A percentile compares a stretch with the other conserved stretches of the same genome.
These are phyloP conservation scores for Nyctibius grandis DNA, from an alignment of 2,797 vertebrate genomes.

Conservation along the genomic window DNA sequence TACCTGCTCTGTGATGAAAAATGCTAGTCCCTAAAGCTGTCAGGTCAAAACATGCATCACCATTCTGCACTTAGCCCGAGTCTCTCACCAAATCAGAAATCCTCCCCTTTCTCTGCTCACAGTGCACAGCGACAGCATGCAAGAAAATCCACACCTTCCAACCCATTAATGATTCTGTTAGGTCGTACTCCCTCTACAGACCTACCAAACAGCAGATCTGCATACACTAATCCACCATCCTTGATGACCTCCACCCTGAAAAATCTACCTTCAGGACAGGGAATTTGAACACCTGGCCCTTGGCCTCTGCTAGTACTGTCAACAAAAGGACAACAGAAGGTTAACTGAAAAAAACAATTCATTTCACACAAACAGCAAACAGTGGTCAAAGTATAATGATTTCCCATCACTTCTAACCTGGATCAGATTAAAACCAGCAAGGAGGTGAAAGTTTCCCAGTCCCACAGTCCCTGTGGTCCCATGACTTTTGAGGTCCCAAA, in stretches of 20 bases:
- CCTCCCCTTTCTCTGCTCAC: background rate
- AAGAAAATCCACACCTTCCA: background rate
- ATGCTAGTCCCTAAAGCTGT: background rate
- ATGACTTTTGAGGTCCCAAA: conserved; percentile 7
- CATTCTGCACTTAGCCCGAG: background rate
- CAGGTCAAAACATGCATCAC: background rate
- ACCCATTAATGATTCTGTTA: background rate
- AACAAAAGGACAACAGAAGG: background rate
- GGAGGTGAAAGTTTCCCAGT: conserved; percentile 1
- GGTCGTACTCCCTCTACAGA: background rate
- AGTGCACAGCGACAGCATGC: background rate
- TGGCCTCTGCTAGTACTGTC: background rate
- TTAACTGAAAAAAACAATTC: background rate
- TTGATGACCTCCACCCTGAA: background rate
- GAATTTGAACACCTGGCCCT: background rate
- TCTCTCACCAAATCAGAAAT: background rate
- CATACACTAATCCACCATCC: background rate
- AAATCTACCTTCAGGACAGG: background rate
- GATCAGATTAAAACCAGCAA: background rate
- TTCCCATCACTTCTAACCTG: background rate
- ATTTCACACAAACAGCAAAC: background rate
- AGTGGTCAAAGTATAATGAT: background rate
- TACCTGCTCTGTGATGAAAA: background rate
- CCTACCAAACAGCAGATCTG: background rate
- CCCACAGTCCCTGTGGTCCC: background rate